phyloP scores from a whole-genome alignment of 2,888 invertebrate genomes.

The Leptothorax acervorum region DNA sequence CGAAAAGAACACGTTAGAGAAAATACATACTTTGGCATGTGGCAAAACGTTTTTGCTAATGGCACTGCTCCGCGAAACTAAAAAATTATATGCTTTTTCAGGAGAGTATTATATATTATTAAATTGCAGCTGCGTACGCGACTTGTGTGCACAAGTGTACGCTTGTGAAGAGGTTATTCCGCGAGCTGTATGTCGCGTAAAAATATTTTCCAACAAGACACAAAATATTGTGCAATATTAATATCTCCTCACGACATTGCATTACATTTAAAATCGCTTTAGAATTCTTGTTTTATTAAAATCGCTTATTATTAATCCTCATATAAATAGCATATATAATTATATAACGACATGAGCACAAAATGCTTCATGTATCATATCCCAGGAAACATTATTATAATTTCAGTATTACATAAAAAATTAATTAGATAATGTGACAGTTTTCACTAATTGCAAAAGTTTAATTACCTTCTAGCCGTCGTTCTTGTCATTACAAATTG shows the following conservation, averaged over 20 bases:
- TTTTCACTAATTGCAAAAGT: background rate
- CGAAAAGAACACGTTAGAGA: background rate
- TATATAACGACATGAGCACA: background rate
- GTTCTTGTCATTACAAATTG: background rate
- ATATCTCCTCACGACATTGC: slow-evolving; percentile 22
- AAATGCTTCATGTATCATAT: slow-evolving; percentile 2
- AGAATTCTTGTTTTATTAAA: slow-evolving; percentile 31
- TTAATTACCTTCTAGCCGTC: background rate
- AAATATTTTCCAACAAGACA: slow-evolving; percentile 26
- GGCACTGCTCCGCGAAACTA: slow-evolving; percentile 30
- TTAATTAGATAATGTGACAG: slow-evolving; percentile 8
- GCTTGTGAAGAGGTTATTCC: slow-evolving; percentile 8
- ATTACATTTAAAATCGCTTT: slow-evolving; percentile 22
- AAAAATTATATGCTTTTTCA: slow-evolving; percentile 37
- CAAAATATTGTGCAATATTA: slow-evolving; percentile 19
- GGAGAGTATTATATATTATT: slow-evolving; percentile 36
- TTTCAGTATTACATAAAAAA: slow-evolving; percentile 5
- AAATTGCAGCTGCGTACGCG: slow-evolving; percentile 35
- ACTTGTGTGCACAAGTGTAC: slow-evolving; percentile 25
- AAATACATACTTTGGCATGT: slow-evolving; percentile 34
- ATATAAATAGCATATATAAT: slow-evolving; percentile 17
- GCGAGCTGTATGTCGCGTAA: slow-evolving; percentile 1
- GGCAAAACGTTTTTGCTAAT: slow-evolving; percentile 39
- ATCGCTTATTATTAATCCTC: slow-evolving; percentile 14
- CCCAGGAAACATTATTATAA: background rate